Evolutionary conservation across 2,888 invertebrate genomes (phyloP).

Genomic region (Latrodectus hesperus): DNA sequence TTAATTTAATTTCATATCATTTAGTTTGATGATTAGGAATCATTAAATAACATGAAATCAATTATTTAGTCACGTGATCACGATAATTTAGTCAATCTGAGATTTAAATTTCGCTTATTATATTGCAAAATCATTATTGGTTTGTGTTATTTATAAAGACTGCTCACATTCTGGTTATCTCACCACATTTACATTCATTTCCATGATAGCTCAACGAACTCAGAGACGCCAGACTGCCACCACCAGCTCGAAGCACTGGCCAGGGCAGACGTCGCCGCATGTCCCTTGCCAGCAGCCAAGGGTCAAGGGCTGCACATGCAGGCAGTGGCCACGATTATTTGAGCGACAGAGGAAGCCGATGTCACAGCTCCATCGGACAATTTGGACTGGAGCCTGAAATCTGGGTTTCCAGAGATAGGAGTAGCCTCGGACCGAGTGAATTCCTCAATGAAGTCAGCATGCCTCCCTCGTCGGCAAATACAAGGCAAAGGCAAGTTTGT

Average conservation of each 20-base stretch:
- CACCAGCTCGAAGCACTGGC: slow-evolving; percentile 36
- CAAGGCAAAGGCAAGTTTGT: slow-evolving; percentile 38
- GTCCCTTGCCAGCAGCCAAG: slow-evolving; percentile 56
- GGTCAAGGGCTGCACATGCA: slow-evolving; percentile 36
- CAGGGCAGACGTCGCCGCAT: slow-evolving; percentile 24
- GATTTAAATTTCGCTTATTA: neutral
- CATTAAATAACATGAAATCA: neutral
- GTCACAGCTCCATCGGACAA: slow-evolving; percentile 34
- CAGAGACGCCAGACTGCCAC: slow-evolving; percentile 38
- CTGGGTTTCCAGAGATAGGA: slow-evolving; percentile 23
- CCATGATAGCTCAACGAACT: slow-evolving; percentile 19
- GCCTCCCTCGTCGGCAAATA: slow-evolving; percentile 29
- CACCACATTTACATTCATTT: neutral
- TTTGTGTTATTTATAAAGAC: neutral
- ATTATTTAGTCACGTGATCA: neutral
- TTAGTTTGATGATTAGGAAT: neutral
- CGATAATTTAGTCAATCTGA: neutral
- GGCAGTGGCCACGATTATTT: slow-evolving; percentile 49
- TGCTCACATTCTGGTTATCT: neutral
- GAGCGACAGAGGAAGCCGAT: slow-evolving; percentile 38
- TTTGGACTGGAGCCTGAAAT: slow-evolving; percentile 47
- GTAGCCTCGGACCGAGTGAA: slow-evolving; percentile 15
- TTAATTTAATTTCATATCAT: no score
- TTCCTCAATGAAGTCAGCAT: slow-evolving; percentile 41
- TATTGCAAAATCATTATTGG: neutral